phyloP scores from a whole-genome alignment of 2,888 invertebrate species.

The Agonopterix alstromeriana region DNA sequence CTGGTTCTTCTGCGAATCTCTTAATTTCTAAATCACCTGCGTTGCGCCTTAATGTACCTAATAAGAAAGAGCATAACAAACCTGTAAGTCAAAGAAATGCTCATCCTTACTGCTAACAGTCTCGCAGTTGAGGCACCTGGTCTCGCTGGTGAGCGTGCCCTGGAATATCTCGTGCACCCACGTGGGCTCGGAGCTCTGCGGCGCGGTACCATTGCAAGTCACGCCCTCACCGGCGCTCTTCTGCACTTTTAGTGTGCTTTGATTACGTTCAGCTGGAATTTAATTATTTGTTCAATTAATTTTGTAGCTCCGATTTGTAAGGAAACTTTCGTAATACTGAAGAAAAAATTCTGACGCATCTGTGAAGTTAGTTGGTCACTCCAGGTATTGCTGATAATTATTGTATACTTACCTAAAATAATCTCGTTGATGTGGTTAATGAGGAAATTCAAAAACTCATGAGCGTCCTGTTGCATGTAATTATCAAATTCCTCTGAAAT shows the following conservation, averaged over 20 bases:
- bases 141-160: conserved; percentile 99
- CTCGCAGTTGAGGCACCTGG: conserved; percentile 99
- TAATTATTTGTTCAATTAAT: background rate
- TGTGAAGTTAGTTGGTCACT: no score
- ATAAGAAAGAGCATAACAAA: conserved; percentile 12
- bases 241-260: conserved; percentile 79
- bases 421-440: conserved; percentile 99
- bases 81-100: conserved; percentile 98
- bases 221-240: conserved; percentile 67
- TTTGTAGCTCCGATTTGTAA: background rate
- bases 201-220: conserved; percentile 54
- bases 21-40: background rate
- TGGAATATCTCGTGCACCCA: conserved; percentile 99
- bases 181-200: conserved; percentile 87
- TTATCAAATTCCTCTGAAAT: conserved; percentile 98
- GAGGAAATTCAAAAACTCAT: conserved; percentile 99
- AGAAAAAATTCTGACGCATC: no score
- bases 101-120: conserved; percentile 99
- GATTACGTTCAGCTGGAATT: conserved; percentile 83
- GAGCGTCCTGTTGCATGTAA: conserved; percentile 99
- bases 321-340: no score
- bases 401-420: conserved; percentile 85
- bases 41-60: background rate
- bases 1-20: background rate
- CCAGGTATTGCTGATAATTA: no score